A percentile compares a stretch with the other conserved stretches of the same genome.
Conservation (phyloP, 2,888 invertebrate genomes). For the Mesorhabditis belari region DNA sequence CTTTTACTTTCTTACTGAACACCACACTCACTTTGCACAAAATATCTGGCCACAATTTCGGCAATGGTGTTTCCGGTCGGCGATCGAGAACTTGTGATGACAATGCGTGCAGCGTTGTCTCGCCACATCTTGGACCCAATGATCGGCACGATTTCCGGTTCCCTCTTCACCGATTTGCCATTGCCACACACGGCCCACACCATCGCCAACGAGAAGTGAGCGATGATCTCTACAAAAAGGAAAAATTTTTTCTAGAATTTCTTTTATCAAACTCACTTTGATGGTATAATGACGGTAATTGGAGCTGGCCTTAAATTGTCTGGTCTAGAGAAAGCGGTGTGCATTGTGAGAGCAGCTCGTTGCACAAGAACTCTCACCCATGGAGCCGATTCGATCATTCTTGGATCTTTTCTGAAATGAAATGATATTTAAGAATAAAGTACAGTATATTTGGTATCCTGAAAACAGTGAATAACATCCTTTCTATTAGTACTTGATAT, state of each 20-base stretch:
- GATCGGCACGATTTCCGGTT: conserved; percentile 62
- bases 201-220: conserved; percentile 80
- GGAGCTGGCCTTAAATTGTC: conserved; percentile 95
- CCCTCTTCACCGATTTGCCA: conserved; percentile 73
- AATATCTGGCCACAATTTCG: conserved; percentile 94
- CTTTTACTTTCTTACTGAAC: no score
- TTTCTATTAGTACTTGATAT: no score
- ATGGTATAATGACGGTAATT: conserved; percentile 85
- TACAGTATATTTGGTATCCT: no score
- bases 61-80: conserved; percentile 92
- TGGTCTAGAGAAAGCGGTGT: conserved; percentile 88
- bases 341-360: conserved; percentile 59
- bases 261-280: conserved; percentile 62
- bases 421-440: background rate
- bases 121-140: conserved; percentile 83
- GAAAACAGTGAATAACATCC: no score
- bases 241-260: background rate
- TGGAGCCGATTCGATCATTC: conserved; percentile 1
- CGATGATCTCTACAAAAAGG: conserved; percentile 66
- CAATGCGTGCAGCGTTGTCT: conserved; percentile 81
- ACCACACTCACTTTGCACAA: conserved; percentile 74
- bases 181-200: conserved; percentile 86
- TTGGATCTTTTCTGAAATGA: background rate
- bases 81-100: conserved; percentile 77
- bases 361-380: conserved; percentile 34